Conservation (phyloP, 2,888 invertebrate genomes). For the Alitta virens region DNA sequence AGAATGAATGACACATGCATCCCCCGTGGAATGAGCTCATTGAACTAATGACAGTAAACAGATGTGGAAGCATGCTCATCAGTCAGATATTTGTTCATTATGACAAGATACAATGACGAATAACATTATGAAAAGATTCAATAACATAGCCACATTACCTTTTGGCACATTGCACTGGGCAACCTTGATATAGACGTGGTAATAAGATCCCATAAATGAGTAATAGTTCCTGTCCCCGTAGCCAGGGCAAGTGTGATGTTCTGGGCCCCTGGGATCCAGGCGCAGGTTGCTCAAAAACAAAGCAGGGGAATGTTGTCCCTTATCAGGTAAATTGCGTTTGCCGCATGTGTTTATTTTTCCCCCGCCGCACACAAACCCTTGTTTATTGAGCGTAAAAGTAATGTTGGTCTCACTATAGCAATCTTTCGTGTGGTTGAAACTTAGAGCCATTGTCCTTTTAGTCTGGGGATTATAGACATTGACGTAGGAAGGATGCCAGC, state of each 20-base stretch:
- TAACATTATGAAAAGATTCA: too few relatives aligned
- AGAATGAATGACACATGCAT: too few relatives aligned
- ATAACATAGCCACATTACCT: conserved; percentile 13
- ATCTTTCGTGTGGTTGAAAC: conserved; percentile 23
- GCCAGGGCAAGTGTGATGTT: conserved; percentile 18
- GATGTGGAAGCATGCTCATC: too few relatives aligned
- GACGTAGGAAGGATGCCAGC: conserved; percentile 32
- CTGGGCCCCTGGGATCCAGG: conserved; percentile 26
- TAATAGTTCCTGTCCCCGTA: conserved; percentile 15
- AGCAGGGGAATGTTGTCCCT: conserved; percentile 14
- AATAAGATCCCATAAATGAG: conserved; percentile 23
- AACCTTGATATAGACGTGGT: conserved; percentile 25
- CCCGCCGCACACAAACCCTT: conserved; percentile 28
- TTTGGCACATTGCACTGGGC: conserved; percentile 21
- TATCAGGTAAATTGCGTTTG: conserved; percentile 22
- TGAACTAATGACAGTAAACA: too few relatives aligned
- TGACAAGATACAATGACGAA: too few relatives aligned
- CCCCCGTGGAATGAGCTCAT: too few relatives aligned
- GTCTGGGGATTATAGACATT: conserved; percentile 25
- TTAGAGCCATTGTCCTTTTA: conserved; percentile 16
- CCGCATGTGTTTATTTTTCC: conserved; percentile 27
- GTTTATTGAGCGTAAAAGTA: conserved; percentile 23
- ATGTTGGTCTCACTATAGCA: conserved; percentile 26
- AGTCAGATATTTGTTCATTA: too few relatives aligned
- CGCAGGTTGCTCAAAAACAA: conserved; percentile 24